Conservation (phyloP, 2,113 vertebrate genomes). For the Xiphorhynchus elegans region DNA sequence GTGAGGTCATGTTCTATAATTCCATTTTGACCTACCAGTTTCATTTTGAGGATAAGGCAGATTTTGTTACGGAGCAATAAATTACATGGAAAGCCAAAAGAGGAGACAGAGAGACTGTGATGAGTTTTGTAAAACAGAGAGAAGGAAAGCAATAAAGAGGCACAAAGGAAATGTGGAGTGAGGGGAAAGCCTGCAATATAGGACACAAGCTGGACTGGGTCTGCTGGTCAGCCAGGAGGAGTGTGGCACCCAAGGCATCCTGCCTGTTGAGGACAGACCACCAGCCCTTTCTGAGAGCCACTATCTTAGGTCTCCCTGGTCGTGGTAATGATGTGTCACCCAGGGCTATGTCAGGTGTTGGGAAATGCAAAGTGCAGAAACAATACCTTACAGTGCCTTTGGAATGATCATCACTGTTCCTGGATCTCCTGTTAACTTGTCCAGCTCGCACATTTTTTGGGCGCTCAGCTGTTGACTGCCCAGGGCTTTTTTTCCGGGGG, state of each 20-base stretch:
- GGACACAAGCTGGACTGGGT: not conserved
- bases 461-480: not conserved
- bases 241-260: rapidly evolving
- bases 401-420: not conserved
- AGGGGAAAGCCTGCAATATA: not conserved
- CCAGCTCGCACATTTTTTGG: not conserved
- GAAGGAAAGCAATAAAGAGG: not conserved
- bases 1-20: not conserved
- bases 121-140: not conserved
- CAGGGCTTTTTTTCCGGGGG: not conserved
- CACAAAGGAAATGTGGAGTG: not conserved
- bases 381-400: not conserved
- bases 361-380: not conserved
- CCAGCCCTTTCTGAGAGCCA: not conserved
- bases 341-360: rapidly evolving
- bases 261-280: not conserved
- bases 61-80: not conserved
- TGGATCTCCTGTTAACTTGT: not conserved
- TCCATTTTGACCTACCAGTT: not conserved
- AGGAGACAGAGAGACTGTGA: not conserved
- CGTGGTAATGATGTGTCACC: too few relatives aligned
- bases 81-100: not conserved
- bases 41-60: not conserved
- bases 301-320: not conserved
- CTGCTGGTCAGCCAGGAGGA: not conserved